Conservation (phyloP, 2,113 vertebrate genomes). For the Sula dactylatra region DNA sequence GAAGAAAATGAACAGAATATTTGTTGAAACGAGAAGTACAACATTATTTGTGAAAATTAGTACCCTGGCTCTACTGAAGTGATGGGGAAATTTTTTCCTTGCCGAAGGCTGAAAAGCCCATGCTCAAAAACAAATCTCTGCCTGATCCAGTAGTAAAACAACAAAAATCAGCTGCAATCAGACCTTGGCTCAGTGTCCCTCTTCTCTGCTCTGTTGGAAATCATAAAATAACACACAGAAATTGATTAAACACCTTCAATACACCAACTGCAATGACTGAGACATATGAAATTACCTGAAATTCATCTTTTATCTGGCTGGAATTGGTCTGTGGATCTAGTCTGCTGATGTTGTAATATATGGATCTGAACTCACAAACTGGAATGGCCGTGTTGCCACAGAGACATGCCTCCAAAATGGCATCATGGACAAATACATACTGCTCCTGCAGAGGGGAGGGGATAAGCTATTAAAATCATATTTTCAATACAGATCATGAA, state of each 20-base stretch:
- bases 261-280: neutral
- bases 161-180: neutral
- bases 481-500: neutral
- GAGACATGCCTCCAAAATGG: slow-evolving; percentile 95
- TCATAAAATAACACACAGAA: neutral
- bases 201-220: neutral
- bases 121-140: neutral
- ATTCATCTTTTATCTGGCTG: slow-evolving; percentile 98
- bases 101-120: neutral
- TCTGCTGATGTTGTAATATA: slow-evolving; percentile 97
- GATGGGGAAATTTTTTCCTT: neutral
- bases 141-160: neutral
- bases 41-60: neutral
- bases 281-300: slow-evolving; percentile 81
- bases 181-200: neutral
- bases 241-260: neutral
- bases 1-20: neutral
- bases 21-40: neutral
- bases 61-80: neutral
- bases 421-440: slow-evolving; percentile 97
- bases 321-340: slow-evolving; percentile 97
- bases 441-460: slow-evolving; percentile 82
- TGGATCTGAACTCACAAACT: slow-evolving; percentile 95
- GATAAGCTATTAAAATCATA: neutral
- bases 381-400: slow-evolving; percentile 97